These are phyloP conservation scores for Glyptemys insculpta DNA, from an alignment of 2,797 vertebrate species.

Conservation along the genomic window DNA sequence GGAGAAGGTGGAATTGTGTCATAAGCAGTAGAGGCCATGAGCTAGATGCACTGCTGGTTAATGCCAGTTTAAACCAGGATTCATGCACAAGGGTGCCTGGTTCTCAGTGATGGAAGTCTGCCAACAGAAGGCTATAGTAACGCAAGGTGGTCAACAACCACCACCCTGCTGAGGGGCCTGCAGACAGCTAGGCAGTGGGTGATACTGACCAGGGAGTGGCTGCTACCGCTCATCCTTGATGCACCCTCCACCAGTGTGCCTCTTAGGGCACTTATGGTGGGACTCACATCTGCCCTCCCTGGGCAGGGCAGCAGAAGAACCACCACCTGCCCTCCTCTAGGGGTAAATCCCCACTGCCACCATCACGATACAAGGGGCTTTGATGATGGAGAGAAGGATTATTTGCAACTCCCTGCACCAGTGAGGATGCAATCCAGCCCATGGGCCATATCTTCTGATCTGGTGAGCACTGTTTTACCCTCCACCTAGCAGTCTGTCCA, in stretches of 20 bases:
- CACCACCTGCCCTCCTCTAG: neutral
- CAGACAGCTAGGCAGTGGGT: neutral
- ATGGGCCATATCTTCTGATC: neutral
- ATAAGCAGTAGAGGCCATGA: neutral
- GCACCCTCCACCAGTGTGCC: neutral
- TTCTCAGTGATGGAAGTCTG: neutral
- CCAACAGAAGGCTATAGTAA: neutral
- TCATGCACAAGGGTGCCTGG: accelerated
- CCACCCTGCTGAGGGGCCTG: neutral
- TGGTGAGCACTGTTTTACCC: neutral
- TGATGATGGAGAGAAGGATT: neutral
- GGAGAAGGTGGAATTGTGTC: neutral
- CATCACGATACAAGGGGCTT: neutral
- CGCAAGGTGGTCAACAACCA: neutral
- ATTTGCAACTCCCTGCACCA: neutral
- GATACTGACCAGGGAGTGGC: neutral
- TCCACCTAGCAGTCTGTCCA: neutral
- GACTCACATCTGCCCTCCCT: neutral
- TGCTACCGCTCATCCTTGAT: neutral
- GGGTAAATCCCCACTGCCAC: neutral
- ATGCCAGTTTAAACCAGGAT: neutral
- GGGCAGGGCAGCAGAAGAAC: neutral
- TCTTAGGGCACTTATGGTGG: neutral
- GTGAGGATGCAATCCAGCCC: neutral
- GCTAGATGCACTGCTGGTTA: neutral